Evolutionary conservation across 92 coral and sea anemone species (phyloP).

Genomic region (Paramuricea clavata): DNA sequence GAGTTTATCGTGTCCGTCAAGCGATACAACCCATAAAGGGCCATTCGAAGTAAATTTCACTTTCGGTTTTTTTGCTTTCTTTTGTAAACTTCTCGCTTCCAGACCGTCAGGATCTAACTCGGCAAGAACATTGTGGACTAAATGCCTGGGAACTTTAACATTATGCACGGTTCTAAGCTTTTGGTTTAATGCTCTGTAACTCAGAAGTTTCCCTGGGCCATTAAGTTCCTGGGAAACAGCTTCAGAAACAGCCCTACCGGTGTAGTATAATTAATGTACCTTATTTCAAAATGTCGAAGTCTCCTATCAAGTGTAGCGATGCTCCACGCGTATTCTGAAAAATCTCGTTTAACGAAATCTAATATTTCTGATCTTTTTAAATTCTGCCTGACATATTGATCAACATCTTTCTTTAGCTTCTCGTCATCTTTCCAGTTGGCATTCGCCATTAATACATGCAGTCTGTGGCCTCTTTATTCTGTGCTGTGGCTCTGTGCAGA

Average conservation of each 20-base stretch:
- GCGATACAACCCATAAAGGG: slow-evolving; percentile 71
- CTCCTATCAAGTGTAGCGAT: slow-evolving; percentile 63
- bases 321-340: slow-evolving; percentile 69
- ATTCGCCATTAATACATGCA: no score
- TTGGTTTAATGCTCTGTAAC: slow-evolving; percentile 70
- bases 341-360: slow-evolving; percentile 65
- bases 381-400: slow-evolving; percentile 42
- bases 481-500: no score
- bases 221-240: slow-evolving; percentile 67
- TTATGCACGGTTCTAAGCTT: slow-evolving; percentile 62
- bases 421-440: no score
- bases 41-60: slow-evolving; percentile 66
- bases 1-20: slow-evolving; percentile 71
- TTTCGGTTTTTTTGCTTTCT: slow-evolving; percentile 58
- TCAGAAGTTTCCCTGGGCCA: slow-evolving; percentile 12
- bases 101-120: slow-evolving; percentile 45
- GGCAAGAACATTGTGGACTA: slow-evolving; percentile 33
- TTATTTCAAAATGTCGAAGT: slow-evolving; percentile 67
- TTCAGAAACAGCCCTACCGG: slow-evolving; percentile 60
- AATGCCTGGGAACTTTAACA: slow-evolving; percentile 61
- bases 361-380: slow-evolving; percentile 54
- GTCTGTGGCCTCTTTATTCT: no score
- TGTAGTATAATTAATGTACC: slow-evolving; percentile 63
- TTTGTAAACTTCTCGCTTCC: slow-evolving; percentile 61
- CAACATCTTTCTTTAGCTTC: no score